A percentile compares a stretch with the other conserved stretches of the same genome.
These are phyloP conservation scores for Heteromurus nitidus DNA, from an alignment of 2,888 invertebrate species.

Conservation along the genomic window DNA sequence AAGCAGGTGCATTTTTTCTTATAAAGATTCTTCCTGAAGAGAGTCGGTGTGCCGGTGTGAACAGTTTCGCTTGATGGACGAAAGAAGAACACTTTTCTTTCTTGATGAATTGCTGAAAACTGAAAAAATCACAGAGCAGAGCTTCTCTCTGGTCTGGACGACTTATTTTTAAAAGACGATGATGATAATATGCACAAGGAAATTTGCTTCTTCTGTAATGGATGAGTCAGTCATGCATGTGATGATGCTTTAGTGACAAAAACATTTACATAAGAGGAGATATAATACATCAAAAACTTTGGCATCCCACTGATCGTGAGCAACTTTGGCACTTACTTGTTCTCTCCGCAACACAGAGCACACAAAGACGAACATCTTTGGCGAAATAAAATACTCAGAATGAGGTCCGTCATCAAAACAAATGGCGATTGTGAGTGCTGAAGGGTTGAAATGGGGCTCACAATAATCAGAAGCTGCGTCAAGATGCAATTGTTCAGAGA, in stretches of 20 bases:
- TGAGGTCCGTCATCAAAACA: slow-evolving; percentile 12
- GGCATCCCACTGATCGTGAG: slow-evolving; percentile 29
- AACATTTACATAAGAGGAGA: slow-evolving; percentile 1
- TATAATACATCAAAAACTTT: slow-evolving; percentile 13
- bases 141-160: background rate
- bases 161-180: background rate
- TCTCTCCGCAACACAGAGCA: too few species aligned
- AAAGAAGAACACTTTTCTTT: background rate
- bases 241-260: slow-evolving; percentile 6
- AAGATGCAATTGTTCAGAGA: background rate
- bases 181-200: background rate
- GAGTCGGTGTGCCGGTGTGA: too few species aligned
- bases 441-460: too few species aligned
- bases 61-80: background rate
- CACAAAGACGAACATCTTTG: background rate
- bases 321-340: background rate
- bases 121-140: background rate
- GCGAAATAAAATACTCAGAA: too few species aligned
- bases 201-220: background rate
- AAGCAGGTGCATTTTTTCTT: slow-evolving; percentile 13
- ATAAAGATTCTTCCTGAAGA: background rate
- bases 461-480: background rate
- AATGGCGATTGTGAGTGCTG: slow-evolving; percentile 2
- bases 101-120: background rate
- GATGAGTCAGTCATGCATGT: slow-evolving; percentile 51